Evolutionary conservation across 2,113 vertebrate genomes (phyloP).

Genomic region (Calypte anna): DNA sequence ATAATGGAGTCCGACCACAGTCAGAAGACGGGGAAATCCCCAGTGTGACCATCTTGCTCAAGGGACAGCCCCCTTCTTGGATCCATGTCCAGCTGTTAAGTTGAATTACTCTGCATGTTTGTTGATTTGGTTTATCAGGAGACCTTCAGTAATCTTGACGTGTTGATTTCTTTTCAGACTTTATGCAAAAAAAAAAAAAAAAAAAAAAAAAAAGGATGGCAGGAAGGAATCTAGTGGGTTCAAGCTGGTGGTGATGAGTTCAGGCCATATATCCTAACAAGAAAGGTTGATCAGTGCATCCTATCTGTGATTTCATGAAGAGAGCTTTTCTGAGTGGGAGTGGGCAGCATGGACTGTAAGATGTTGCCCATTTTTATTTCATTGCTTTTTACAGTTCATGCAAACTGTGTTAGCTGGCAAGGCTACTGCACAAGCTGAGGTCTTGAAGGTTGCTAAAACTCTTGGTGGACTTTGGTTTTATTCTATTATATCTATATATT

Average conservation of each 20-base stretch:
- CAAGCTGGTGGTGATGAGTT: background rate
- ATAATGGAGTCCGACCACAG: rapidly evolving
- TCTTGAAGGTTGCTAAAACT: background rate
- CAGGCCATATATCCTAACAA: background rate
- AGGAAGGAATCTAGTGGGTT: background rate
- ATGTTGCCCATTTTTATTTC: background rate
- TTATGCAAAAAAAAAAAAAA: background rate
- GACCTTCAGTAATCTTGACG: background rate
- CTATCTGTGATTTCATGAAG: background rate
- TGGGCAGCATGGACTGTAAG: background rate
- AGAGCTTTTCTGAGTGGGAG: background rate
- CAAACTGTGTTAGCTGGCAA: background rate
- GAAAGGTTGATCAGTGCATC: background rate
- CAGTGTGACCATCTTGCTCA: background rate
- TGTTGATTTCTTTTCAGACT: background rate
- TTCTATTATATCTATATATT: background rate
- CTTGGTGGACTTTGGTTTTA: background rate
- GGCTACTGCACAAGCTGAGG: background rate
- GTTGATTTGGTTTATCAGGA: background rate
- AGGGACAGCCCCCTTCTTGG: background rate
- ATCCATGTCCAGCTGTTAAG: background rate
- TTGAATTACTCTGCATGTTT: background rate
- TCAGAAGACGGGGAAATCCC: background rate
- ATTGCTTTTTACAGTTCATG: background rate
- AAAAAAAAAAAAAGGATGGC: background rate